Base-by-base conservation (phyloP, 1,140 invertebrate species). In the Trypoxylus dichotomus region DNA sequence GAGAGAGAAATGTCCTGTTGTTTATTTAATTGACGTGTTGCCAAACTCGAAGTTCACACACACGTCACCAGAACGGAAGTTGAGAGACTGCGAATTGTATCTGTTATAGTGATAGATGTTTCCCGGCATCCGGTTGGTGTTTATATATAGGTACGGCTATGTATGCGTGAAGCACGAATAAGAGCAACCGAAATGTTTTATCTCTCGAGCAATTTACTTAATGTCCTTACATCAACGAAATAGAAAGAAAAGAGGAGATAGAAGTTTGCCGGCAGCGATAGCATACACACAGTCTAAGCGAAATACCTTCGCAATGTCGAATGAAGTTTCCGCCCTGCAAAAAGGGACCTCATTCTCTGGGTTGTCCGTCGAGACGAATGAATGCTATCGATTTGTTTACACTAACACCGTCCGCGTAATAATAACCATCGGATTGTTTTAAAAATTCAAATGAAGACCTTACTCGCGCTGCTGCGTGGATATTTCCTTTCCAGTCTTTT, bases 161-260 rank as follows among this genome's bases (percentile, higher is more conserved):
- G 32, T 5, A 8, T 2, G 32, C 2, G 32, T 8, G 7, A 32
- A 32, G 29, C 7, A 32, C 2, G 29, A 32, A 7, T 32, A 32
- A 54, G 47, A 54, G 5, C 47, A 54, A 19, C 47, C 47, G 47
- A 54, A 54, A 54, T 54, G 47, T n/a, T 54, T 54, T 54, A 54
- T 54, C 47, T 54, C 47, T n/a, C 47, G n/a, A 54, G 19, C 47
- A 54, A 54, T 54, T n/a, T 54, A 54, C 47, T 54, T n/a, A 54
- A 54, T 54, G 47, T 19, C 2, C 19, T 15, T 7, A 54, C 15
- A 54, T 54, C 19, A 54, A 19, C 19, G 47, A 19, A 47, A n/a
- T 5, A 54, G 47, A n/a, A 54, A 54, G 47, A n/a, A 54, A 15
- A n/a, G n/a, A 19, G 1, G 15, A 6, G 15, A 54, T n/a, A 54